Evolutionary conservation across 1,140 invertebrate species (phyloP), one percentile per base, ranked within the genome.

Genomic region (Lutraria rhynchaena): DNA sequence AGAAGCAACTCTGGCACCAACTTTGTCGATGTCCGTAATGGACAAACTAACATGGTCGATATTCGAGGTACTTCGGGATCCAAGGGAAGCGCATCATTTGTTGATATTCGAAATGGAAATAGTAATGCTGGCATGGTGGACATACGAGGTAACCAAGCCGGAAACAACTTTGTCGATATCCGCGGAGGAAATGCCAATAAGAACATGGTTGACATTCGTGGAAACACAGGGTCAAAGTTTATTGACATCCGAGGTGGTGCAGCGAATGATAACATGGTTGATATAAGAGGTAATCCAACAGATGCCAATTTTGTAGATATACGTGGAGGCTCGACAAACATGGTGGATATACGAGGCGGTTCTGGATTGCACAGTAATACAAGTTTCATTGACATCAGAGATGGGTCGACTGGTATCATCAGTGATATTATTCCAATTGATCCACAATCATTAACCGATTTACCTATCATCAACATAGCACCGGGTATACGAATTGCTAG

Each of bases 401-500:
- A 33, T 22, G 44, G 29, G 3, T 3, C 17, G 11, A 22, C 17
- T n/a, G 27, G 27, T 35, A 31, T 55, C 1, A 55, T 22, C 17
- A 75, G n/a, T n/a, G 44, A 61, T 35, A 27, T 75, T 5, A 46
- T 58, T 33, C 37, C 41, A 3, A 58, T 58, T 13, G 74, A 51
- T 24, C 74, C 61, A 3, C 55, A 65, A 15, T 65, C 60, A 22
- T 29, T 65, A 17, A 69, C 63, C 19, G 76, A 70, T 60, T 19
- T 70, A 33, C 44, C 44, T 27, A 60, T 70, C 33, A 67, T 80
- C 2, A 80, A 33, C 35, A 58, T 80, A 13, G 46, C 33, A 24
- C 63, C 53, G 7, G 76, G 76, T 41, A 33, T 80, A 9, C 49
- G 76, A 31, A 80, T 80, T 46, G 37, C 63, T n/a, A 80, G 76